Evolutionary conservation across 2,797 vertebrate species (phyloP).

Genomic region (Diceros bicornis): DNA sequence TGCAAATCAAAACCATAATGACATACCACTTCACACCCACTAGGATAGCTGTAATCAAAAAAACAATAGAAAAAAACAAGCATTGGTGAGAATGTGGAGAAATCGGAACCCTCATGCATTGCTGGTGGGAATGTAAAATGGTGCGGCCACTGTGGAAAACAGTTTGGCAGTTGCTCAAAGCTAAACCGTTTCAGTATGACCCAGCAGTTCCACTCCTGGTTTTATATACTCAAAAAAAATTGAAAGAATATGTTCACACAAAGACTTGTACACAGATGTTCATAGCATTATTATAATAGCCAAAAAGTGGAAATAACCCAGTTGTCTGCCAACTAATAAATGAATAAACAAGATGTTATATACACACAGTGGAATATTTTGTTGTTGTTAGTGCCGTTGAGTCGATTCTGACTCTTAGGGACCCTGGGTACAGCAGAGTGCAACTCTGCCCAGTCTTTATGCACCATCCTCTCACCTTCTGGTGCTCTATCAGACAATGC

Average conservation of each 20-base stretch:
- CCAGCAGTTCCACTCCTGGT: neutral
- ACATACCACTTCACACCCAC: neutral
- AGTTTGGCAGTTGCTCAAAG: neutral
- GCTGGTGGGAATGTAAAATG: neutral
- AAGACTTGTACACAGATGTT: neutral
- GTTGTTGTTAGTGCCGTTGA: no score
- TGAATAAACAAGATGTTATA: neutral
- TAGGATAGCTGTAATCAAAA: neutral
- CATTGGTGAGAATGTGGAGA: neutral
- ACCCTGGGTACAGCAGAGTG: no score
- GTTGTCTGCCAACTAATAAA: neutral
- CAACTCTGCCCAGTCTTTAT: no score
- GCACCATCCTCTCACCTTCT: no score
- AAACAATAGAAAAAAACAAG: neutral
- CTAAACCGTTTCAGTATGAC: neutral
- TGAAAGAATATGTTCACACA: constrained; percentile 1
- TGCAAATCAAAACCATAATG: constrained; percentile 19
- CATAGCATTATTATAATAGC: neutral
- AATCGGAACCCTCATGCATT: neutral
- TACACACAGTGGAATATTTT: neutral
- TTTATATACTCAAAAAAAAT: neutral
- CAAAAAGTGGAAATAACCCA: neutral
- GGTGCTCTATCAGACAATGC: no score
- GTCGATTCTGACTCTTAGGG: no score
- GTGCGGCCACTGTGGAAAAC: neutral